Base-by-base conservation (phyloP, 2,797 vertebrate species). In the Oreonectes daqikongensis region DNA sequence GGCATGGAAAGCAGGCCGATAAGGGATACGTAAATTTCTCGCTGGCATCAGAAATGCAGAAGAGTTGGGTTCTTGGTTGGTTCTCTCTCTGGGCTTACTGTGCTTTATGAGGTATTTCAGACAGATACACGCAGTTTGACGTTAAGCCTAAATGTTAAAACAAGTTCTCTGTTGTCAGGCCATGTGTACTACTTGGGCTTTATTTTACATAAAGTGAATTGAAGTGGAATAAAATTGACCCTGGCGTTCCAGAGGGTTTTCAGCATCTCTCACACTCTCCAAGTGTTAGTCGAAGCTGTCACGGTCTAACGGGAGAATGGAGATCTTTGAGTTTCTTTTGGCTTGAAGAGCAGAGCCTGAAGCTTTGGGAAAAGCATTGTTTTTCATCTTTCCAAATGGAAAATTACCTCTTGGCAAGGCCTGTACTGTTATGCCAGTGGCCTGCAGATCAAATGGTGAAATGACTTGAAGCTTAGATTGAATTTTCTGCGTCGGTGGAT, bases 81-180 rank as follows among this genome's bases (percentile, higher is more conserved):
- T 55, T 28, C 30, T 73, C 40, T 42, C 10, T 14, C 40, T 42
- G 11, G 2, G 55, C 26, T 69, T 50, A 69, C 53, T 69, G 9
- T 61, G 75, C 70, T 81, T 81, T 81, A 81, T 74, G 80, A 50
- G 59, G 42, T 46, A 77, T 72, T 81, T 77, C 17, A 61, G 68
- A 77, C 55, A 42, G 17, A 53, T 61, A 70, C 40, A 74, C 9
- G 5, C 57, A 52, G 65, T 22, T 78, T 66, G 70, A 78, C 40
- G 26, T 48, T 63, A 72, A 63, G 60, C 68, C 28, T 73, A 61
- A 74, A 52, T 59, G 26, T 22, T 74, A 28, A 59, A 70, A 64
- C 61, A 66, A 74, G 59, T 73, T 74, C 59, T 77, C 24, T 70
- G 67, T 69, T 77, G 75, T 64, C 59, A 42, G 35, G 75, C 75